Conservation (phyloP, 2,888 invertebrate genomes). For the Drosophila monieri region DNA sequence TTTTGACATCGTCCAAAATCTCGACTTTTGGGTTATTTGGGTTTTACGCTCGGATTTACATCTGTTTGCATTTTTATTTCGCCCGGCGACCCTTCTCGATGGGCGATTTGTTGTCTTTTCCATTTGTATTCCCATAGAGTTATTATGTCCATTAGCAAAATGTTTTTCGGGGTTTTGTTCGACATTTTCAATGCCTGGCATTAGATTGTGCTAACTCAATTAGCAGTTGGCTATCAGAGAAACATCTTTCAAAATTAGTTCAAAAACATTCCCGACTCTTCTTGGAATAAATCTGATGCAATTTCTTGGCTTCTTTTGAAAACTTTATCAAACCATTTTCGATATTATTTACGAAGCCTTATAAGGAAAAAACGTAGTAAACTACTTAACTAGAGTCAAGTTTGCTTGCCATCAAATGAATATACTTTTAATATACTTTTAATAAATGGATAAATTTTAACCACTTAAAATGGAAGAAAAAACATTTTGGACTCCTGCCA, state of each 20-base stretch:
- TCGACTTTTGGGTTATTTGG: constrained; percentile 61
- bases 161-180: constrained; percentile 30
- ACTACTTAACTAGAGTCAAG: too few relatives aligned
- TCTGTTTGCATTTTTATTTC: constrained; percentile 72
- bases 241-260: neutral
- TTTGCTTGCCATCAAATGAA: neutral
- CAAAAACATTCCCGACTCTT: neutral
- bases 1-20: constrained; percentile 56
- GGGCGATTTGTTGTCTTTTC: constrained; percentile 68
- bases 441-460: too few relatives aligned
- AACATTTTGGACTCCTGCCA: neutral
- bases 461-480: neutral
- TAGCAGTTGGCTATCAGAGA: constrained; percentile 14
- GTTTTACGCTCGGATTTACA: constrained; percentile 76
- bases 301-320: neutral
- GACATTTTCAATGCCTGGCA: constrained; percentile 7
- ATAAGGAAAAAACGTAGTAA: too few relatives aligned
- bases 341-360: too few relatives aligned
- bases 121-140: constrained; percentile 46
- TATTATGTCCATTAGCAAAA: constrained; percentile 51
- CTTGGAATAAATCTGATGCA: neutral
- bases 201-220: constrained; percentile 27
- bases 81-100: constrained; percentile 36
- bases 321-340: neutral
- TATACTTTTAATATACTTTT: too few relatives aligned